Percentiles rank a stretch among this genome's conserved stretches.
These are phyloP conservation scores for Rhincodon typus DNA, from an alignment of 2,797 vertebrate species.

Conservation along the genomic window DNA sequence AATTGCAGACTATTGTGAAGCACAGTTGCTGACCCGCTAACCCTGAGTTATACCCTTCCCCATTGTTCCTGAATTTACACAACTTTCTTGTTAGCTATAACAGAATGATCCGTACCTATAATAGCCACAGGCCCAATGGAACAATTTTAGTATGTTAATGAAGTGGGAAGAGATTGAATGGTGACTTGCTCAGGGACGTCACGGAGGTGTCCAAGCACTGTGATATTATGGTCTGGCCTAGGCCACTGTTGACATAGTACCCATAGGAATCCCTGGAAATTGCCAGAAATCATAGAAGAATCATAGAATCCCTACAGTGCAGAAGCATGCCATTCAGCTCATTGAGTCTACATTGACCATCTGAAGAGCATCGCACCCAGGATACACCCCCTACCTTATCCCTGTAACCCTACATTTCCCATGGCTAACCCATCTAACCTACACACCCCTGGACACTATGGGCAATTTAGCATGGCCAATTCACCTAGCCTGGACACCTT, in stretches of 20 bases:
- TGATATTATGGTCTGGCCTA: neutral
- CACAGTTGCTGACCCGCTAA: neutral
- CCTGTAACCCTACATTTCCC: too few relatives aligned
- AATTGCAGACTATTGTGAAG: neutral
- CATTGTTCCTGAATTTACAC: neutral
- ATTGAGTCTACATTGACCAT: too few relatives aligned
- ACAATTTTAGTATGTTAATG: neutral
- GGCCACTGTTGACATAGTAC: too few relatives aligned
- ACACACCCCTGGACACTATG: too few relatives aligned
- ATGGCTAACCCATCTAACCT: too few relatives aligned
- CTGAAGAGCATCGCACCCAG: too few relatives aligned
- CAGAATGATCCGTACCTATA: neutral
- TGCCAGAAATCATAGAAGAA: too few relatives aligned
- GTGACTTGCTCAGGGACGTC: neutral
- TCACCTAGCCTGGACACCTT: too few relatives aligned
- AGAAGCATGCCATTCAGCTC: too few relatives aligned
- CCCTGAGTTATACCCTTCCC: neutral
- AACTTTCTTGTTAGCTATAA: neutral
- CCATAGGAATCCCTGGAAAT: neutral
- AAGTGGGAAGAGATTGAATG: neutral
- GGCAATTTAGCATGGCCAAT: too few relatives aligned
- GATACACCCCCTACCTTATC: too few relatives aligned
- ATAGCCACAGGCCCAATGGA: neutral
- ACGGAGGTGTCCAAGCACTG: neutral
- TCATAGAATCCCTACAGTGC: too few relatives aligned